Percentiles rank a stretch among this genome's conserved stretches.
These are phyloP conservation scores for Scopus umbretta DNA, from an alignment of 2,113 vertebrate genomes.

Conservation along the genomic window DNA sequence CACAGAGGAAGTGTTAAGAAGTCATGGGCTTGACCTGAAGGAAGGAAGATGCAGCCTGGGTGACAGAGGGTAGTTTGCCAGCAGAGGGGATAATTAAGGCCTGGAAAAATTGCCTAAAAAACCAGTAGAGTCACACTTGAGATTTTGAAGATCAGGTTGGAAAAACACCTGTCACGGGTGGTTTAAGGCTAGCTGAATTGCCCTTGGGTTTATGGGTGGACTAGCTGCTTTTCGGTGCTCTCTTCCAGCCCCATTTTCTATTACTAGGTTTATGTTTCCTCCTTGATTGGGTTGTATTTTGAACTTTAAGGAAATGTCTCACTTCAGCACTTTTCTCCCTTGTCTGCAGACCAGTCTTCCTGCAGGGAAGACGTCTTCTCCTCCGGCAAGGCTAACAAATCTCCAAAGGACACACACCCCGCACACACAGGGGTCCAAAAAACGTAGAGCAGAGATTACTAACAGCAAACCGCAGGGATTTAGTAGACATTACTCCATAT, in stretches of 20 bases:
- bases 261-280: background rate
- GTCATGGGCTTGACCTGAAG: background rate
- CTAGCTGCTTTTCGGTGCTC: background rate
- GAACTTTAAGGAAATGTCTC: background rate
- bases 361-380: background rate
- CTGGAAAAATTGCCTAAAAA: background rate
- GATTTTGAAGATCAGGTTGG: background rate
- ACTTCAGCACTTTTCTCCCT: rapidly evolving
- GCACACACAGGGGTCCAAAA: rapidly evolving
- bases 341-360: background rate
- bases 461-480: background rate
- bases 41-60: background rate
- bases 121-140: background rate
- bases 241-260: background rate
- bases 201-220: background rate
- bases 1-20: background rate
- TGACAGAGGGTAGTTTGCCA: background rate
- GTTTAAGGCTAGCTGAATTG: background rate
- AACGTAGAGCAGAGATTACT: background rate
- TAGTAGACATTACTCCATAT: background rate
- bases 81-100: background rate
- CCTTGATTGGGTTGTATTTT: background rate
- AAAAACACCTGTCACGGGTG: rapidly evolving
- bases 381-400: background rate
- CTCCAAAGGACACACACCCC: background rate